A percentile compares a stretch with the other conserved stretches of the same genome.
phyloP scores from a whole-genome alignment of 2,797 vertebrate genomes.

The Platyrinchus mystaceus region DNA sequence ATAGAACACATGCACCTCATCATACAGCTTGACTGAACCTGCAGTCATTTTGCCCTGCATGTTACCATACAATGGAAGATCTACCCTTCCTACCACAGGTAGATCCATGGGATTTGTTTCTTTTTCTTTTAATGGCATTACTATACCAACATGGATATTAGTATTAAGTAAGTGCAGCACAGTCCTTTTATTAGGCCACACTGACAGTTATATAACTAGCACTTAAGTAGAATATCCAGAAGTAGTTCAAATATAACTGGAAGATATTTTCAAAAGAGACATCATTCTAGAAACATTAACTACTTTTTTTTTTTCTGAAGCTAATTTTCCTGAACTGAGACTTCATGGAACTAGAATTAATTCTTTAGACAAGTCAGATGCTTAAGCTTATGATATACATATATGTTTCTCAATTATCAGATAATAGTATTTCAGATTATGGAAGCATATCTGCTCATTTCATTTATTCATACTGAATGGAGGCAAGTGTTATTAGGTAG shows the following conservation, averaged over 20 bases:
- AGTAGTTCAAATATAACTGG: conserved; percentile 72
- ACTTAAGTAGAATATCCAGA: conserved; percentile 73
- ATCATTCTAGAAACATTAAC: conserved; percentile 70
- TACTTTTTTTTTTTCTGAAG: conserved; percentile 73
- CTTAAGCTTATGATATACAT: conserved; percentile 76
- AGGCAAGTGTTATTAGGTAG: conserved; percentile 74
- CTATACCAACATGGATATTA: conserved; percentile 70
- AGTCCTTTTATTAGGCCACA: conserved; percentile 73
- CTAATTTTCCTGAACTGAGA: conserved; percentile 67
- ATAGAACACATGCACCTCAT: conserved; percentile 76
- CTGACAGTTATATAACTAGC: conserved; percentile 80
- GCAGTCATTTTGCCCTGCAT: conserved; percentile 85
- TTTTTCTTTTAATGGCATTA: conserved; percentile 66
- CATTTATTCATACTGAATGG: conserved; percentile 74
- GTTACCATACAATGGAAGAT: conserved; percentile 75
- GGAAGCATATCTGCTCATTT: conserved; percentile 79
- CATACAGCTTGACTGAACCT: conserved; percentile 85
- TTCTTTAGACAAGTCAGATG: conserved; percentile 71
- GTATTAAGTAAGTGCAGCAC: conserved; percentile 70
- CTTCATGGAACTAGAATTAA: conserved; percentile 72
- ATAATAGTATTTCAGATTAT: conserved; percentile 74
- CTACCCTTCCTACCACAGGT: conserved; percentile 75
- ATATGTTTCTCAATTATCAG: conserved; percentile 71
- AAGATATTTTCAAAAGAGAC: conserved; percentile 74
- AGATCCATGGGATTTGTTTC: conserved; percentile 74